Evolutionary conservation across 1,140 invertebrate species (phyloP), one percentile per base, ranked within the genome.

Genomic region (Lepidurus arcticus): DNA sequence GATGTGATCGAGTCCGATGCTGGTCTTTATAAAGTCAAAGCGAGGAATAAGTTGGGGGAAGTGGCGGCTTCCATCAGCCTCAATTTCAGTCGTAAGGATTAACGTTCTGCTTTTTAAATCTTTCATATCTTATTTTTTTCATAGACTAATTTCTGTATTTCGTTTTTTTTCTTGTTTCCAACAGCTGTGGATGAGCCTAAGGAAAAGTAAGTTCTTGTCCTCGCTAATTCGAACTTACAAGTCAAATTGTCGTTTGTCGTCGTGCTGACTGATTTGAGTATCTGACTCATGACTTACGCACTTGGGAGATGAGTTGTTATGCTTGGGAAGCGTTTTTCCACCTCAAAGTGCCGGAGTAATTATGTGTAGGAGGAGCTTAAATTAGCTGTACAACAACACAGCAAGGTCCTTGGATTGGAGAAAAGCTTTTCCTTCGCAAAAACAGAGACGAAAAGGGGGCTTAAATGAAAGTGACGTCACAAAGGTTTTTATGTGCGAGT

Each of bases 31-130:
- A 97, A 97, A 87, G 96, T 98, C 83, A 95, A 95, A 86, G 97
- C 97, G 81, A 97, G 95, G 87, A 99, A 98, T 87, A 95, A 94
- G 86, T 94, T 95, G 88, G 97, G 97, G 84, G 96, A 98, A 89
- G 96, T 98, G 84, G 93, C 96, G 79, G 96, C 96, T 81, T 98
- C 96, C 82, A 98, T 99, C 86, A 98, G 98, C 86, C 91, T 99
- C 84, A 98, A 98, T 89, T 98, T 99, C 86, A 96, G 94, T 86
- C 94, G 95, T 98, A 88, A 96, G 94, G 96, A 84, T 77, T 73
- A 11, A 53, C 47, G 7, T 74, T 43, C 53, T 80, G 4, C 24
- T 73, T 74, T 77, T 75, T 26, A 45, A 1, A 34, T 78, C n/a
- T 42, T 73, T 34, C 34, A 34, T 34, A 26, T 34, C 34, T 13